Base-by-base conservation (phyloP, 23 tunicate species). In the Oikopleura dioica region DNA sequence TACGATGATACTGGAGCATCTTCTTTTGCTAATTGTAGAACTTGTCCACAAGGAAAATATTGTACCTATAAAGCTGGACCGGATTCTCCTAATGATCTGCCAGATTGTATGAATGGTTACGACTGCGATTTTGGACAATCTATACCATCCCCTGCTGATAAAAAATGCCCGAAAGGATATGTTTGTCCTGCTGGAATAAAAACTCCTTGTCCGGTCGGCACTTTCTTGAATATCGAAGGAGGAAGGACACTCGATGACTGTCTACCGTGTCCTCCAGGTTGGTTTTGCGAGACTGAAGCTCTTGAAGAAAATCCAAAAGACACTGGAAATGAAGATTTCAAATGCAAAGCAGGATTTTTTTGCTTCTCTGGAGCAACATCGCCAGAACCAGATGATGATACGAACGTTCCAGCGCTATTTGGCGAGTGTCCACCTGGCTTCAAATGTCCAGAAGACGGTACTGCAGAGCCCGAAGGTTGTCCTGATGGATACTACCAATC, bases 341-440 rank as follows among this genome's bases (percentile, higher is more conserved):
- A 44, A 44, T 91, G 97, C 68, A 69, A 50, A 1, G 83, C 84
- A 0, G 97, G 97, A 1, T 91, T 78, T 51, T 91, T 59, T 80
- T 91, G 97, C 69, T 86, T 91, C 0, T 80, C 31, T 33, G 87
- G 87, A 0, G 79, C 79, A 35, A 79, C 76, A 28, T 21, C 59
- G 0, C 16, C 55, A 44, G 55, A 44, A 16, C 55, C 55, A 44
- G 9, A 9, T 44, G 55, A 44, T 44, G 55, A 44, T 44, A 76
- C 80, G 0, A 50, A 77, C 35, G 58, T 79, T 29, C 69, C 82
- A 24, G 32, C 80, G 1, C 9, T 9, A 9, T 44, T 44, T 44
- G 1, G 76, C 37, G 78, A 37, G 36, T 89, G 96, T 38, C 77
- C 51, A 59, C 81, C 78, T 0, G 96, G 96, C 28, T 77, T 84